phyloP scores from a whole-genome alignment of 2,888 invertebrate genomes.

The Calliopum simillimum region DNA sequence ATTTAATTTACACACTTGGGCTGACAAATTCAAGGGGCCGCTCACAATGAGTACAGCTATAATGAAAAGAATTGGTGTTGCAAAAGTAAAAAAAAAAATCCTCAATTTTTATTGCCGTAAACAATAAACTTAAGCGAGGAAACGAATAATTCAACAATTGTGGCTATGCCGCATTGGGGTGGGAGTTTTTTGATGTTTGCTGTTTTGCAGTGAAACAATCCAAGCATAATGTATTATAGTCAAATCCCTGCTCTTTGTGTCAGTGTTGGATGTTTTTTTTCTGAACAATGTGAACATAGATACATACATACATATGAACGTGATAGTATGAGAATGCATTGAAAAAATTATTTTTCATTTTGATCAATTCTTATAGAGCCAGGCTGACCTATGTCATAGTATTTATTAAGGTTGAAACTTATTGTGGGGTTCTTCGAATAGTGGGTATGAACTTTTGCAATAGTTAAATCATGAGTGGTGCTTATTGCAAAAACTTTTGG shows the following conservation, averaged over 20 bases:
- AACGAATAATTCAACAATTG: conserved; percentile 33
- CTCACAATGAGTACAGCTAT: conserved; percentile 21
- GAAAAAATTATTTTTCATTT: too few relatives aligned
- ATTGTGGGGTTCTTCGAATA: too few relatives aligned
- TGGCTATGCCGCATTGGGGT: conserved; percentile 5
- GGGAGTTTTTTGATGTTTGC: conserved; percentile 40
- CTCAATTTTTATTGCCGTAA: conserved; percentile 47
- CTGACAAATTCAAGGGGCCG: conserved; percentile 64
- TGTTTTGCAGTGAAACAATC: conserved; percentile 56
- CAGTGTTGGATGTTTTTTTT: conserved; percentile 42
- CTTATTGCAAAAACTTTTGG: too few relatives aligned
- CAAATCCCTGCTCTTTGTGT: conserved; percentile 46
- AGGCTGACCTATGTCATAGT: too few relatives aligned
- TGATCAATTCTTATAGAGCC: too few relatives aligned
- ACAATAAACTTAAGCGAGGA: conserved; percentile 34
- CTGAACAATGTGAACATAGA: neutral
- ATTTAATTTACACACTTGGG: conserved; percentile 65
- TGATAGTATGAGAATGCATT: neutral
- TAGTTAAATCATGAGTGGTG: too few relatives aligned
- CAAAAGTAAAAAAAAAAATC: neutral
- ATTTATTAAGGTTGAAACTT: too few relatives aligned
- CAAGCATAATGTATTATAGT: conserved; percentile 65
- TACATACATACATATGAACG: neutral
- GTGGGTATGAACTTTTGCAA: too few relatives aligned
- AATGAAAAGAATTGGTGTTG: conserved; percentile 16